Evolutionary conservation across 2,888 invertebrate genomes (phyloP), one percentile per base, ranked within the genome.

Genomic region (Drosophila fungiperda): DNA sequence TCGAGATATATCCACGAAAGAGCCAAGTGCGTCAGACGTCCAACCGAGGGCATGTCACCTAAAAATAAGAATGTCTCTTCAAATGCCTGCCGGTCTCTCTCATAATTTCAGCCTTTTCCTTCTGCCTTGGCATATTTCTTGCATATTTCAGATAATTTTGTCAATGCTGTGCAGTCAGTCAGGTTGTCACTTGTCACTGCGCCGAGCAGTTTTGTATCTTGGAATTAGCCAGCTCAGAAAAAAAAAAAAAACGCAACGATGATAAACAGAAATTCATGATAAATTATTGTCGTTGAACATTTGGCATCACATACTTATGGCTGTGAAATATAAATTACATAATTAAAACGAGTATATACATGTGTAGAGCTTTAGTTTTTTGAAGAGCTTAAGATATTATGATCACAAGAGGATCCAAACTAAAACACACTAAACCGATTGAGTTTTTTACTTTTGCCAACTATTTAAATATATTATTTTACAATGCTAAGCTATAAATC

Each of bases 111-210:
- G 33, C 59, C 68, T 67, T 52, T 65, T 52, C 66, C 57, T 57
- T 55, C 71, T 75, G 64, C 63, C 68, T 74, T 80, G 69, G 76
- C 83, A 80, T 74, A 86, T 81, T 84, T 85, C 82, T 84, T 84
- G 91, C 89, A 91, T 91, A 90, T 84, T 91, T 91, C 89, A 91
- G 92, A 92, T 92, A 92, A 92, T 91, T 92, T 92, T 92, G 92
- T 92, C 92, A 92, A 92, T 92, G 86, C 87, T 90, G 90, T 91
- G 92, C 92, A 92, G 92, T 92, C 92, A 87, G 90, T 89, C 87
- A 86, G 90, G 81, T 89, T 90, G 91, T 91, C 90, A 89, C 83
- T 87, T 88, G 90, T 88, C 88, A 92, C 73, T 75, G 80, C 80
- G 83, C 60, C 71, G 73, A 67, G 79, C 71, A 62, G 78, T 82